phyloP scores from a whole-genome alignment of 1,140 invertebrate species.

The Apis dorsata region DNA sequence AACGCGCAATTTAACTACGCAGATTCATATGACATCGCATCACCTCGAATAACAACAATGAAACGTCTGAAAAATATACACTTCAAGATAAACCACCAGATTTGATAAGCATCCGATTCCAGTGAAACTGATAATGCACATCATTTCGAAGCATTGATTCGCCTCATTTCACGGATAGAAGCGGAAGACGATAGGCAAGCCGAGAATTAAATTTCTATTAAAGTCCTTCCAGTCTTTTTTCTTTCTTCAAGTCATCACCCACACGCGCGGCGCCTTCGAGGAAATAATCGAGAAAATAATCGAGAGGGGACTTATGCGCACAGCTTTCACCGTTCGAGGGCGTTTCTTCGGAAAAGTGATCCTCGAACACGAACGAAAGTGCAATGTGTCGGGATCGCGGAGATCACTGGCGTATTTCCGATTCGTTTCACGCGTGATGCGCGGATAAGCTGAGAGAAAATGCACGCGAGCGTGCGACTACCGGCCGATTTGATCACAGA shows the following conservation, averaged over 20 bases:
- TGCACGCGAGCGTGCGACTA: not conserved
- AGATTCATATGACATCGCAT: not conserved
- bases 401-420: constrained; percentile 46
- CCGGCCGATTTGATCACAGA: not conserved
- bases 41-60: not conserved
- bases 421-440: constrained; percentile 54
- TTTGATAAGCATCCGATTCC: not conserved
- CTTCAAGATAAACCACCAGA: not conserved
- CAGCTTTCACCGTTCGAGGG: constrained; percentile 65
- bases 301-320: not conserved
- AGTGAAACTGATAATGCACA: constrained; percentile 15
- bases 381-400: constrained; percentile 14
- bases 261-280: constrained; percentile 19
- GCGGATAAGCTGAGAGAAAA: not conserved
- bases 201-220: constrained; percentile 42
- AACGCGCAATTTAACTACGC: not conserved
- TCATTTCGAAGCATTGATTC: not conserved
- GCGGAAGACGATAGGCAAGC: not conserved
- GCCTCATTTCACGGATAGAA: constrained; percentile 1
- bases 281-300: constrained; percentile 39
- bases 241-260: constrained; percentile 35
- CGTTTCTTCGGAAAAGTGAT: constrained; percentile 63
- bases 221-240: not conserved
- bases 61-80: not conserved
- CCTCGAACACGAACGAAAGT: constrained; percentile 50